Evolutionary conservation across 2,888 invertebrate genomes (phyloP).

Genomic region (Xanthorhoe spadicearia): DNA sequence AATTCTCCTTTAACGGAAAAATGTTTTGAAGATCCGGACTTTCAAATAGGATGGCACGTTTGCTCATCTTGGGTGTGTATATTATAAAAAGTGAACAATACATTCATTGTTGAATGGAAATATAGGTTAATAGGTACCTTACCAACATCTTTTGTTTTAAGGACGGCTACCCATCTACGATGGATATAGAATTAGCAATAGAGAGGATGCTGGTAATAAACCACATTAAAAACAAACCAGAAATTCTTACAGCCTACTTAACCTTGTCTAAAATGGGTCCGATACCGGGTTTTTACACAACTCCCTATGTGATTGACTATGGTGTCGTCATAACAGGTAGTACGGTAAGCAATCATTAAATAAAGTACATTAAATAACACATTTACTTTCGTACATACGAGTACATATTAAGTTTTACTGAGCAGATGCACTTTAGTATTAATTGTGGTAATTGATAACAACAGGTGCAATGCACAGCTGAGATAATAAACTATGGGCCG

Average conservation of each 20-base stretch:
- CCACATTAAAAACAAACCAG: constrained; percentile 72
- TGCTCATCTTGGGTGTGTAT: constrained; percentile 67
- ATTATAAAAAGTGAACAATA: background rate
- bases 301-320: constrained; percentile 84
- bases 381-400: background rate
- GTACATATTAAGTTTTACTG: background rate
- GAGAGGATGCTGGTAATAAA: constrained; percentile 81
- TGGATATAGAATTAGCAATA: constrained; percentile 86
- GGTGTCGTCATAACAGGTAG: constrained; percentile 82
- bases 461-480: constrained; percentile 73
- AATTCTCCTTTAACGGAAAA: constrained; percentile 69
- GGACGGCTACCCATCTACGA: constrained; percentile 79
- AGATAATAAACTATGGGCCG: constrained; percentile 85
- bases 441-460: constrained; percentile 7
- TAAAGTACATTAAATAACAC: background rate
- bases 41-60: constrained; percentile 70
- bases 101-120: background rate
- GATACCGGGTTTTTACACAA: constrained; percentile 78
- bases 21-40: constrained; percentile 71
- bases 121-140: background rate
- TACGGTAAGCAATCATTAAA: constrained; percentile 55
- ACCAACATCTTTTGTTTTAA: constrained; percentile 50
- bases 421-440: background rate
- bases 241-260: constrained; percentile 62
- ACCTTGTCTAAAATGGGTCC: constrained; percentile 53